Evolutionary conservation across 2,888 invertebrate genomes (phyloP).

Genomic region (Ariolimax columbianus): DNA sequence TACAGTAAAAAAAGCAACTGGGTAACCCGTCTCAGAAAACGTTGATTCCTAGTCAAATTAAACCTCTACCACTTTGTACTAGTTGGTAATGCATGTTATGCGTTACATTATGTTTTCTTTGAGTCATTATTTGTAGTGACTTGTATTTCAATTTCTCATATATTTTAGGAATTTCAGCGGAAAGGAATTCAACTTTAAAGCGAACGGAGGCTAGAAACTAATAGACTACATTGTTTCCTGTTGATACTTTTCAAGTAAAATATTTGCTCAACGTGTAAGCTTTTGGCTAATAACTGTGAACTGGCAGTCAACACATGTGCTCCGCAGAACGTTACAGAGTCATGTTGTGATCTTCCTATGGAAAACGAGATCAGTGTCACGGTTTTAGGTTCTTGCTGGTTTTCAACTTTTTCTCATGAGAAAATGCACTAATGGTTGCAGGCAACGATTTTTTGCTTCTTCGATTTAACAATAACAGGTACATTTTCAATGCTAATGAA

Average conservation of each 20-base stretch:
- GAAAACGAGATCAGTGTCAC: slow-evolving; percentile 24
- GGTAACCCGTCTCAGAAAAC: no score
- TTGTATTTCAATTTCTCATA: no score
- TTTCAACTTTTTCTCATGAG: background rate
- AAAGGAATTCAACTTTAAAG: background rate
- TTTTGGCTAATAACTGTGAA: background rate
- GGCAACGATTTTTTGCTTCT: background rate
- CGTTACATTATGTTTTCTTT: no score
- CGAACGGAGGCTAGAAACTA: background rate
- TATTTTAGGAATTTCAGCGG: background rate
- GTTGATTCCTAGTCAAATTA: no score
- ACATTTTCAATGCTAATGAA: background rate
- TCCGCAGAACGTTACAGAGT: background rate
- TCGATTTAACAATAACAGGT: background rate
- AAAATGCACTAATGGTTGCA: background rate
- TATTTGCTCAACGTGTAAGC: background rate
- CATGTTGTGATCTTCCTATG: background rate
- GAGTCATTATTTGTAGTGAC: no score
- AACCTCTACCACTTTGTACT: no score
- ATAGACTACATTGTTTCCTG: background rate
- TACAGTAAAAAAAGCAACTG: no score
- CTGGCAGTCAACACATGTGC: background rate
- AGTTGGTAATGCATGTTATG: no score
- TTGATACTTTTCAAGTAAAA: background rate
- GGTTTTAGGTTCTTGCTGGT: background rate